A percentile compares a stretch with the other conserved stretches of the same genome.
Conservation (phyloP, 2,113 vertebrate genomes). For the Argyrosomus japonicus region DNA sequence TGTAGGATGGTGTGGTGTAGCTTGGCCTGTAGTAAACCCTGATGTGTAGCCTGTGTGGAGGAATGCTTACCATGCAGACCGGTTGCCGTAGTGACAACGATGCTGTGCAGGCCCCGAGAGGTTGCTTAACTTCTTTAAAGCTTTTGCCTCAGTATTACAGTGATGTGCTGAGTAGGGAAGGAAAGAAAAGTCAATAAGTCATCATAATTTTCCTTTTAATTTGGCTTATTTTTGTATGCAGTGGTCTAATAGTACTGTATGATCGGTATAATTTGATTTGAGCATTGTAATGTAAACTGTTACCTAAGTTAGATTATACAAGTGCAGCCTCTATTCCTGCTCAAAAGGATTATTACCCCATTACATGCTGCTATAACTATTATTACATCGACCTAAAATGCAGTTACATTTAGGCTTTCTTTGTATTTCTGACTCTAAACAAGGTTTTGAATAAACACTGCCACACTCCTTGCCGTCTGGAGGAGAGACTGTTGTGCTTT, state of each 20-base stretch:
- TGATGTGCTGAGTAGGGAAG: too few relatives aligned
- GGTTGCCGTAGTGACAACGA: constrained; percentile 41
- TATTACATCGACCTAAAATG: background rate
- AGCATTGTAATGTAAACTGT: background rate
- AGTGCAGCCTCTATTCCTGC: background rate
- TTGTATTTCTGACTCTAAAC: constrained; percentile 15
- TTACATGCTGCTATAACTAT: background rate
- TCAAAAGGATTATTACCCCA: background rate
- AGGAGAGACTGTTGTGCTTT: constrained; percentile 14
- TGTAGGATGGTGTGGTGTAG: constrained; percentile 29
- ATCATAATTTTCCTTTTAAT: background rate
- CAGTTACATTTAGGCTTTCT: background rate
- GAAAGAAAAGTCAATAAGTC: background rate
- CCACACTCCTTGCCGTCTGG: constrained; percentile 1
- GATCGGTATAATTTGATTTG: background rate
- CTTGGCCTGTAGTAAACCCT: constrained; percentile 22
- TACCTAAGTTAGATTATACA: background rate
- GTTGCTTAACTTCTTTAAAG: constrained; percentile 1
- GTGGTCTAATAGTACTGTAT: background rate
- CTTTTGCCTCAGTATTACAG: background rate
- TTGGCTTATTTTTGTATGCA: background rate
- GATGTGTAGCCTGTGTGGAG: constrained; percentile 30
- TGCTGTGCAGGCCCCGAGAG: constrained; percentile 9
- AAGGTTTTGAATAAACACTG: constrained; percentile 15
- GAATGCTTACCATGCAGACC: constrained; percentile 45